A percentile compares a stretch with the other conserved stretches of the same genome.
Conservation (phyloP, 2,888 invertebrate species). For the Synergus itoensis region DNA sequence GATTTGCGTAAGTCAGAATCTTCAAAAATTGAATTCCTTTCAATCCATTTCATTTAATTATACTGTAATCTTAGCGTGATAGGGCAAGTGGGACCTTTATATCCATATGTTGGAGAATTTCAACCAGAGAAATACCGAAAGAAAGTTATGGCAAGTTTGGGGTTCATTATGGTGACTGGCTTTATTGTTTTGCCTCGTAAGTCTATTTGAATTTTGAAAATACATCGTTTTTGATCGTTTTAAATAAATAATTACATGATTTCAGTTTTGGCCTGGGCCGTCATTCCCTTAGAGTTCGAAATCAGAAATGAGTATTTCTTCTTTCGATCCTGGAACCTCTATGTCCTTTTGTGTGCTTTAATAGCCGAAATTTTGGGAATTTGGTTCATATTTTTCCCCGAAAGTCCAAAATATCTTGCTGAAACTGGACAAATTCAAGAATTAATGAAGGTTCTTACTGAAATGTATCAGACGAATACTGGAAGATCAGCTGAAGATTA, state of each 20-base stretch:
- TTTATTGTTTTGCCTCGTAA: constrained; percentile 86
- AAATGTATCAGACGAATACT: constrained; percentile 85
- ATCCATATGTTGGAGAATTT: constrained; percentile 89
- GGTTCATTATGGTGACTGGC: constrained; percentile 89
- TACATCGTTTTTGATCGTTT: background rate
- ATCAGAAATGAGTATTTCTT: constrained; percentile 81
- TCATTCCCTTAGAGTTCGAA: constrained; percentile 84
- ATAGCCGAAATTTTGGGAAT: constrained; percentile 83
- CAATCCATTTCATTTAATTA: background rate
- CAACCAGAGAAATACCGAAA: constrained; percentile 87
- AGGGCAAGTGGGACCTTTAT: constrained; percentile 88
- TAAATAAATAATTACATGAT: background rate
- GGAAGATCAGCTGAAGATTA: constrained; percentile 76
- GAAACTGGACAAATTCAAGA: constrained; percentile 87
- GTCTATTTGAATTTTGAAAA: constrained; percentile 9
- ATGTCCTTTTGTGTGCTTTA: constrained; percentile 85
- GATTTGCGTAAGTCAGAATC: constrained; percentile 81
- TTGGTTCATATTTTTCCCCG: constrained; percentile 86
- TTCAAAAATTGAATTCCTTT: constrained; percentile 76
- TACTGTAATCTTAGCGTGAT: constrained; percentile 81
- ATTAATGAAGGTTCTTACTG: constrained; percentile 83
- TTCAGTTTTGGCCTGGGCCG: constrained; percentile 87
- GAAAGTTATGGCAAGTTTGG: constrained; percentile 89
- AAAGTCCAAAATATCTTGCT: constrained; percentile 89
- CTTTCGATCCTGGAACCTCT: constrained; percentile 89